Evolutionary conservation across 2,797 vertebrate genomes (phyloP), one percentile per base, ranked within the genome.

Genomic region (Rousettus madagascariensis): DNA sequence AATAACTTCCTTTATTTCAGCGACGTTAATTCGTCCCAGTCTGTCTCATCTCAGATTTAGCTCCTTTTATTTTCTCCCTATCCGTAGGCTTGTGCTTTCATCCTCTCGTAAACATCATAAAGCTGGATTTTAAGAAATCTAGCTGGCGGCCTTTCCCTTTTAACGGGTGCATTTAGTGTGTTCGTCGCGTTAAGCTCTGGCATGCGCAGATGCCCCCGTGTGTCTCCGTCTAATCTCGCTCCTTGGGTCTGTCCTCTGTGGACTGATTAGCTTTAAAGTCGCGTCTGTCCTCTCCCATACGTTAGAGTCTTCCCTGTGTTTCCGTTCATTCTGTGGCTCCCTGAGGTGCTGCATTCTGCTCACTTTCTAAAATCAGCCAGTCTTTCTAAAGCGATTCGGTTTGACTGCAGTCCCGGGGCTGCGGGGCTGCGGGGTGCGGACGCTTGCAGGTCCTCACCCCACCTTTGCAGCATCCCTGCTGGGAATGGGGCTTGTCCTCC

Each of bases 141-240:
- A 2, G 41, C 22, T n/a, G 7, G 51, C 1, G 1, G 13, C 6
- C 49, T 30, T 1, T 4, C 1, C 74, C 59, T 43, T 43, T 41
- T 3, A 22, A 1, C 43, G 0, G 41, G 26, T 22, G 49, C 22
- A 0, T 3, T 5, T 1, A 3, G n/a, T 17, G 20, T 4, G 5
- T 15, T 11, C 11, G 6, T 26, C 46, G 17, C 6, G 51, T 11
- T 2, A 9, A 24, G 22, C 9, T 24, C 1, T 0, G 28, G 12
- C 0, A 0, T 19, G 0, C 3, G 2, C 46, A n/a, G n/a, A 8
- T 6, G 3, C 61, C 13, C 20, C 41, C 19, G 1, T 10, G 1
- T 1, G 10, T 2, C 24, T 28, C n/a, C 1, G 0, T 4, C 38
- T 6, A 0, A 3, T 1, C 3, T 22, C 33, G 0, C 5, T 22